Percentiles rank a stretch among this genome's conserved stretches.
These are phyloP conservation scores for Phyllotreta cruciferae DNA, from an alignment of 2,888 invertebrate genomes.

Conservation along the genomic window DNA sequence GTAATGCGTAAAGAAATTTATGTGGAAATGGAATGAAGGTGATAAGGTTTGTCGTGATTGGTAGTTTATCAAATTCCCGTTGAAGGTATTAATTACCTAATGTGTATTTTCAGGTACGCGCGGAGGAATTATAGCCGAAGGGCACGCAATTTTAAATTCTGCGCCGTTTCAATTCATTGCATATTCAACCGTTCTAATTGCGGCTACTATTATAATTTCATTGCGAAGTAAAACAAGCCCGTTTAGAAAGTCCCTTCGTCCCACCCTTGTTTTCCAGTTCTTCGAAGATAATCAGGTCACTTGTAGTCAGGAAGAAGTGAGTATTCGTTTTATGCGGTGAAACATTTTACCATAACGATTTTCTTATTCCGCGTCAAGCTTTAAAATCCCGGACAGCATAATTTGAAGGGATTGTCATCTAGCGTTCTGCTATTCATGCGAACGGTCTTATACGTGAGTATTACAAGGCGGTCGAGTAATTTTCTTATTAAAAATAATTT, in stretches of 20 bases:
- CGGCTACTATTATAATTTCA: no score
- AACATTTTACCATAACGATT: background rate
- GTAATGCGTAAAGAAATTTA: conserved; percentile 17
- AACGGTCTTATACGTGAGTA: background rate
- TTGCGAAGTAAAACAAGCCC: no score
- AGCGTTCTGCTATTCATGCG: background rate
- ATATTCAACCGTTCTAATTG: no score
- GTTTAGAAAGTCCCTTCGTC: no score
- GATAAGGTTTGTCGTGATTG: conserved; percentile 3
- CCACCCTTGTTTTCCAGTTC: no score
- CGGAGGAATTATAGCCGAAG: conserved; percentile 18
- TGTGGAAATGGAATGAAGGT: conserved; percentile 10
- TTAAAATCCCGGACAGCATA: conserved; percentile 2
- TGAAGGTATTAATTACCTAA: conserved; percentile 40
- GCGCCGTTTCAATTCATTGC: background rate
- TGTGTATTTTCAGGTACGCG: conserved; percentile 33
- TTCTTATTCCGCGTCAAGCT: background rate
- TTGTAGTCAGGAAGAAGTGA: conserved; percentile 3
- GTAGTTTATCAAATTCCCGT: conserved; percentile 32
- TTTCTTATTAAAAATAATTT: conserved; percentile 6
- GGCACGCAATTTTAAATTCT: conserved; percentile 33
- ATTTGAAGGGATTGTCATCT: background rate
- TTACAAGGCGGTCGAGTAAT: background rate
- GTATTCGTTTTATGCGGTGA: background rate
- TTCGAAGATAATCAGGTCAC: background rate